Evolutionary conservation across 2,113 vertebrate genomes (phyloP), one percentile per base, ranked within the genome.

Genomic region (Girardinichthys multiradiatus): DNA sequence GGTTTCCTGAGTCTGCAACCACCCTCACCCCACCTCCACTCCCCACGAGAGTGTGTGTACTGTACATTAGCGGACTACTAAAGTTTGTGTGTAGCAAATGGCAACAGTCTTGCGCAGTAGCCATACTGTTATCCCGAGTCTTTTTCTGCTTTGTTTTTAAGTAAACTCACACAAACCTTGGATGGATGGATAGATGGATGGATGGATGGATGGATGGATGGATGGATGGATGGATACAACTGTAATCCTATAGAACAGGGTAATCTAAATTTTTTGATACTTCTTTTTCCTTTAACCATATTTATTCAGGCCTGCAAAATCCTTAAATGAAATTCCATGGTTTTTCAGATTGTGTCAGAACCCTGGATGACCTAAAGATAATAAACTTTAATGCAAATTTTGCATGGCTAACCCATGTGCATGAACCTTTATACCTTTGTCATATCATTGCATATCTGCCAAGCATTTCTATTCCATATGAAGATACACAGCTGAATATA

Each of bases 51-150:
- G 57, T 42, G 67, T 27, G 69, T 66, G 68, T 74, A n/a, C n/a
- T n/a, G n/a, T n/a, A n/a, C n/a, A n/a, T n/a, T n/a, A n/a, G n/a
- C n/a, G n/a, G n/a, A 51, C 68, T 62, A 24, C 54, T 63, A 28
- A 29, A 51, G 35, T 62, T 64, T 48, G 54, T 60, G 67, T 82
- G 72, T 57, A 59, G 61, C 72, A 77, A 64, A 80, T 33, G 19
- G 67, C 51, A 58, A 39, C 54, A 58, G 78, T 59, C 77, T 85
- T 24, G 62, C 72, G 83, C 81, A 86, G 84, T 66, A 86, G 74
- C 75, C 76, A 71, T 35, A 77, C 70, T 64, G 70, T 76, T 68
- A 61, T 85, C 83, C 85, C 80, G 59, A n/a, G n/a, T n/a, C n/a
- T n/a, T n/a, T n/a, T n/a, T n/a, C n/a, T n/a, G n/a, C n/a, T n/a